Percentiles rank a stretch among this genome's conserved stretches.
phyloP scores from a whole-genome alignment of 2,888 invertebrate species.

The Philonicus albiceps region DNA sequence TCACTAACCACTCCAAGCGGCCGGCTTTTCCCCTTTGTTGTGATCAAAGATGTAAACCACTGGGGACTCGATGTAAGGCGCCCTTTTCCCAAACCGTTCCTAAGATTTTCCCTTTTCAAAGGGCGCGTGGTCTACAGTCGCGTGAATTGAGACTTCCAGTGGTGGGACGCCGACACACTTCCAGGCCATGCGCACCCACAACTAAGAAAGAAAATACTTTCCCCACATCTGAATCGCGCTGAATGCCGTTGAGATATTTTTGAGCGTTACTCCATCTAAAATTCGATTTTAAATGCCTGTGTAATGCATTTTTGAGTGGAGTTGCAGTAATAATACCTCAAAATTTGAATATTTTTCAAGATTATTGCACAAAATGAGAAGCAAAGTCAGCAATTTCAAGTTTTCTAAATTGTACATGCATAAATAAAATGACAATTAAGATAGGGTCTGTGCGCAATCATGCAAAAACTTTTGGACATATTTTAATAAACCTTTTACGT shows the following conservation, averaged over 20 bases:
- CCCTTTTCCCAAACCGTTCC: background rate
- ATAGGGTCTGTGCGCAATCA: too few relatives aligned
- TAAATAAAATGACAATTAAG: too few relatives aligned
- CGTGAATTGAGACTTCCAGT: background rate
- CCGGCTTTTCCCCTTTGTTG: background rate
- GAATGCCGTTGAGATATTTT: background rate
- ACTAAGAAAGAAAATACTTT: background rate
- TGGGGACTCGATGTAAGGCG: background rate
- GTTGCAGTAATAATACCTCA: too few relatives aligned
- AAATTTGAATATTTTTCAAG: too few relatives aligned
- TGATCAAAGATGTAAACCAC: background rate
- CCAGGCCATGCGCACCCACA: background rate
- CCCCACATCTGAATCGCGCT: background rate
- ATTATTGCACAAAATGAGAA: too few relatives aligned
- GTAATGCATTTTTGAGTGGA: too few relatives aligned
- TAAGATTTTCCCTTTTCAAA: background rate
- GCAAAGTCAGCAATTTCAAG: too few relatives aligned
- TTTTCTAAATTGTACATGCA: too few relatives aligned
- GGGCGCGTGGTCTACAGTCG: background rate
- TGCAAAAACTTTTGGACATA: too few relatives aligned
- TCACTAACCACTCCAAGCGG: background rate
- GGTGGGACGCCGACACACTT: background rate
- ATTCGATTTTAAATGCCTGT: too few relatives aligned
- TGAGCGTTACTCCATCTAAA: background rate
- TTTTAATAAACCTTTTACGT: too few relatives aligned